Evolutionary conservation across 1,140 invertebrate genomes (phyloP).

Genomic region (Bombus fervidus): DNA sequence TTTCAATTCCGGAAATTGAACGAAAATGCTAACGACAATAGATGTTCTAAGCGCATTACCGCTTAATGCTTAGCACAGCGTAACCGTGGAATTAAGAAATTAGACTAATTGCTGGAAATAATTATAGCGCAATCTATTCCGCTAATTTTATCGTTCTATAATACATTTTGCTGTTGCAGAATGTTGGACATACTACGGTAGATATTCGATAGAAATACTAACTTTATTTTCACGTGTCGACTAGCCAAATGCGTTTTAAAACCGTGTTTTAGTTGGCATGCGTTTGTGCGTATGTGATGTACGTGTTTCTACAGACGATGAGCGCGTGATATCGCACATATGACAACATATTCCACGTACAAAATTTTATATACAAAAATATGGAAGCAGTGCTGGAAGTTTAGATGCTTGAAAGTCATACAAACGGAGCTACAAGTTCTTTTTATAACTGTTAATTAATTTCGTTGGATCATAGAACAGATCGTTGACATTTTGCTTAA

Average conservation of each 20-base stretch:
- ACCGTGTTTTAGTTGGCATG: not conserved
- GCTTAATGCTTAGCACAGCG: not conserved
- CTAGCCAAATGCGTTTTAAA: not conserved
- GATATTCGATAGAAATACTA: not conserved
- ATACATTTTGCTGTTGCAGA: not conserved
- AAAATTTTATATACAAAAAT: not conserved
- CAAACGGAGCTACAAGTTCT: not conserved
- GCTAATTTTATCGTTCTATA: not conserved
- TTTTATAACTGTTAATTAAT: too few species aligned
- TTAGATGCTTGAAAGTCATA: not conserved
- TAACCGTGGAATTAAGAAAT: not conserved
- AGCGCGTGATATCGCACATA: not conserved
- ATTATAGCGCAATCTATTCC: not conserved
- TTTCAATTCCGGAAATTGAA: not conserved
- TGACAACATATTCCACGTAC: not conserved
- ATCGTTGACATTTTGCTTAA: too few species aligned
- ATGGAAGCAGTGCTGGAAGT: not conserved
- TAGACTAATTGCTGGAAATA: not conserved
- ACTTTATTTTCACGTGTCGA: not conserved
- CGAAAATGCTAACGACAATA: constrained; percentile 15
- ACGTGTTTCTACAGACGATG: not conserved
- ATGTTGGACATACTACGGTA: not conserved
- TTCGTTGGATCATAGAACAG: too few species aligned
- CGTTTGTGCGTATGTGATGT: too few species aligned
- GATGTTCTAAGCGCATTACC: not conserved